Percentiles rank a stretch among this genome's conserved stretches.
These are phyloP conservation scores for Drosophila buzzatii DNA, from an alignment of 2,888 invertebrate genomes.

Conservation along the genomic window DNA sequence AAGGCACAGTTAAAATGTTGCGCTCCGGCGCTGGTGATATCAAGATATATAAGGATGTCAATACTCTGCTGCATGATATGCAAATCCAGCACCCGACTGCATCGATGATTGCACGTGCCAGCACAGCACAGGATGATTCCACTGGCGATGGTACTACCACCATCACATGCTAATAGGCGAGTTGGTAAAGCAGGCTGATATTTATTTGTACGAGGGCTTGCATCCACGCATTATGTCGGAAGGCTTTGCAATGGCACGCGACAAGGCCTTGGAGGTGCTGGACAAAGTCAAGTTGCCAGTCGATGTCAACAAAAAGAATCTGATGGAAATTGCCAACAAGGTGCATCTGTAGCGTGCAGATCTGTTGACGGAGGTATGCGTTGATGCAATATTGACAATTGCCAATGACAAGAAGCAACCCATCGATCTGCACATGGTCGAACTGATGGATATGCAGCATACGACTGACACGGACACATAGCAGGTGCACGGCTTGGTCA, in stretches of 20 bases:
- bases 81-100: constrained; percentile 99
- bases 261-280: too few species aligned
- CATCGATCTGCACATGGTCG: constrained; percentile 98
- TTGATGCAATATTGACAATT: constrained; percentile 96
- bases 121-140: constrained; percentile 99
- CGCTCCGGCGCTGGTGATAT: constrained; percentile 99
- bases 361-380: constrained; percentile 94
- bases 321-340: constrained; percentile 97
- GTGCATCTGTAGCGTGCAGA: constrained; percentile 94
- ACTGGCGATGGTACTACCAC: too few species aligned
- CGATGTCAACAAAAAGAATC: too few species aligned
- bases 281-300: too few species aligned
- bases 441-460: constrained; percentile 99
- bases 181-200: too few species aligned
- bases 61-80: constrained; percentile 99
- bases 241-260: too few species aligned
- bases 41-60: constrained; percentile 99
- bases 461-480: constrained; percentile 93
- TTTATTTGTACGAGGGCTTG: too few species aligned
- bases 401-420: constrained; percentile 86
- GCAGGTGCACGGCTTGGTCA: constrained; percentile 94
- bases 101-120: constrained; percentile 98
- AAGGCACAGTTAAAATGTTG: constrained; percentile 99
- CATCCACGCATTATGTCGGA: too few species aligned
- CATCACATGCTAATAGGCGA: too few species aligned